A percentile compares a stretch with the other conserved stretches of the same genome.
These are phyloP conservation scores for Palythoa grandis DNA, from an alignment of 92 coral and sea anemone genomes.

Conservation along the genomic window DNA sequence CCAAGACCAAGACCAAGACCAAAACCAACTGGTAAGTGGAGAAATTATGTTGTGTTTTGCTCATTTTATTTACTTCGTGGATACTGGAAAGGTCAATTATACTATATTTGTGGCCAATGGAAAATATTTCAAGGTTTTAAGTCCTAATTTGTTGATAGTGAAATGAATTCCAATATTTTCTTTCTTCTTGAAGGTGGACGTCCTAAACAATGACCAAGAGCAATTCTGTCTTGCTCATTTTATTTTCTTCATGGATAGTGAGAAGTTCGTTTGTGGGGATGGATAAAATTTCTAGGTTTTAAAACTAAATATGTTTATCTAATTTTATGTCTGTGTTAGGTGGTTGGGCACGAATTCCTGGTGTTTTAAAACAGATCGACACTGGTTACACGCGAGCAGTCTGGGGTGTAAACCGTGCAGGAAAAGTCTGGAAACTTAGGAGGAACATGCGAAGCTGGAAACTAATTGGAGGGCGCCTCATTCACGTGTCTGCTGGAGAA, in stretches of 20 bases:
- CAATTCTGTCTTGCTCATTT: neutral
- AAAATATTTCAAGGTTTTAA: neutral
- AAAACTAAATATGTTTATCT: neutral
- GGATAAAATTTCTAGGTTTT: too few relatives aligned
- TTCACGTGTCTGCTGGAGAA: constrained; percentile 22
- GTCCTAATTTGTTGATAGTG: neutral
- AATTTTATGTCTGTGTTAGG: neutral
- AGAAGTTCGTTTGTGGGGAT: too few relatives aligned
- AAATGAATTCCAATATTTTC: neutral
- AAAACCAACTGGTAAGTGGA: too few relatives aligned
- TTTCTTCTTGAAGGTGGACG: neutral
- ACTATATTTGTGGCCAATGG: neutral
- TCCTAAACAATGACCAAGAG: neutral
- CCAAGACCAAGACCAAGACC: too few relatives aligned
- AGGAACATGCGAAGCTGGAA: neutral
- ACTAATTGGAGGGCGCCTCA: neutral
- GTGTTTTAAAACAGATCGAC: neutral
- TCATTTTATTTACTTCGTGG: too few relatives aligned
- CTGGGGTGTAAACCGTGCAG: constrained; percentile 13
- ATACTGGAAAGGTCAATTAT: too few relatives aligned
- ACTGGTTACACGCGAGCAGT: neutral
- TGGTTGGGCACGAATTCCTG: neutral
- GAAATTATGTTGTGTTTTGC: too few relatives aligned
- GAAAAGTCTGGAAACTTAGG: neutral
- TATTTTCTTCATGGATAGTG: too few relatives aligned